Evolutionary conservation across 2,888 invertebrate species (phyloP).

Genomic region (Trileptium ribeirensis): DNA sequence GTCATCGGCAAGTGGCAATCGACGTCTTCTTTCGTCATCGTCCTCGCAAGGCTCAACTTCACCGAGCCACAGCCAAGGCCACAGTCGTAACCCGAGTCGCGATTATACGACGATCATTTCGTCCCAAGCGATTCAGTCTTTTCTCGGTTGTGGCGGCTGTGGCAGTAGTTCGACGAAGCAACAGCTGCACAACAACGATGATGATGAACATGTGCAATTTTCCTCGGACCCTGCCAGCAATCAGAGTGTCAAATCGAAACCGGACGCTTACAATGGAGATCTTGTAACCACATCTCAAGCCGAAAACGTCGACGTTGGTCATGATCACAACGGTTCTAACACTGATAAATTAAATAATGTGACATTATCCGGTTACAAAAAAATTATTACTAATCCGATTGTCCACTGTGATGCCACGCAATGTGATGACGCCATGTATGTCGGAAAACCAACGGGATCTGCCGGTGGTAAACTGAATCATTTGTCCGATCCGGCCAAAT

Average conservation of each 20-base stretch:
- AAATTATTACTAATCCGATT: background rate
- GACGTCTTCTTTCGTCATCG: no score
- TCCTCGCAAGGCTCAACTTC: background rate
- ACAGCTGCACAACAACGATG: background rate
- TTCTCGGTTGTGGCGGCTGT: no score
- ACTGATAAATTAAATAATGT: background rate
- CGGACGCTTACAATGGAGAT: background rate
- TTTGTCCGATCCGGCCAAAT: background rate
- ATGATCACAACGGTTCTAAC: background rate
- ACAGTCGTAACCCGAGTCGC: background rate
- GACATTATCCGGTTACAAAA: background rate
- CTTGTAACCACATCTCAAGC: background rate
- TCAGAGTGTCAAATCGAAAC: background rate
- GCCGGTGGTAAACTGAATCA: background rate
- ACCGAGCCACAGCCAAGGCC: background rate
- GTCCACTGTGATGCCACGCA: background rate
- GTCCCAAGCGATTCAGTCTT: background rate
- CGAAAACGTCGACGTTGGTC: background rate
- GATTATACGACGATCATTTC: background rate
- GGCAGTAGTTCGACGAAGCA: background rate
- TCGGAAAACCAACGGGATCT: background rate
- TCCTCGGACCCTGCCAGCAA: background rate
- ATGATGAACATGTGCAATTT: background rate
- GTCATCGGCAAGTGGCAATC: no score
- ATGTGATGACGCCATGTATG: no score